Evolutionary conservation across 2,113 vertebrate genomes (phyloP).

Genomic region (Aix galericulata): DNA sequence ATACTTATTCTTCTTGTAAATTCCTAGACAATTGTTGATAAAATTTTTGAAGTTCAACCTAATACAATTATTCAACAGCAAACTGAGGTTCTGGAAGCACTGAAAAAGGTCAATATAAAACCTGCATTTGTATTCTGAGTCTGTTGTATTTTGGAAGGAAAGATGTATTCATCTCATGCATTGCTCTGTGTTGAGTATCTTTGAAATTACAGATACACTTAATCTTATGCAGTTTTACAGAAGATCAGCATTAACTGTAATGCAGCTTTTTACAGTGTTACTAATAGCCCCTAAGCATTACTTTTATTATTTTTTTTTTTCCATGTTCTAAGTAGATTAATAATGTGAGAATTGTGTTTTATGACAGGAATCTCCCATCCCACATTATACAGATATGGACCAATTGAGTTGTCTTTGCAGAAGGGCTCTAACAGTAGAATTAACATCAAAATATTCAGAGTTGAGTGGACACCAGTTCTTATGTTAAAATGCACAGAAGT

Average conservation of each 20-base stretch:
- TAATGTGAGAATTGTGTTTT: background rate
- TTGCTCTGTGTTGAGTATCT: background rate
- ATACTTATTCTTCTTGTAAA: background rate
- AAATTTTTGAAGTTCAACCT: background rate
- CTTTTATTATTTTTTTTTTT: background rate
- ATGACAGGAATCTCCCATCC: background rate
- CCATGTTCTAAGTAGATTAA: background rate
- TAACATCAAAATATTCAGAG: background rate
- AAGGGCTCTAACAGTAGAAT: background rate
- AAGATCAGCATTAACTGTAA: background rate
- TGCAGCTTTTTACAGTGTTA: background rate
- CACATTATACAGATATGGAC: background rate
- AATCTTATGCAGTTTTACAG: background rate
- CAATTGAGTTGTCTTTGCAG: background rate
- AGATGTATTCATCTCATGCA: background rate
- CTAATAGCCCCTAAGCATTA: background rate
- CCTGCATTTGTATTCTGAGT: background rate
- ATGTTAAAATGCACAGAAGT: background rate
- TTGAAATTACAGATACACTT: background rate
- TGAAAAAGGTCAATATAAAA: background rate
- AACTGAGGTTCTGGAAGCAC: background rate
- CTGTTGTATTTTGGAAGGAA: background rate
- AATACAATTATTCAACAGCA: background rate
- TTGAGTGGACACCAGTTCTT: background rate
- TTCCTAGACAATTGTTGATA: background rate